Evolutionary conservation across 2,888 invertebrate genomes (phyloP).

Genomic region (Bellardia pandia): DNA sequence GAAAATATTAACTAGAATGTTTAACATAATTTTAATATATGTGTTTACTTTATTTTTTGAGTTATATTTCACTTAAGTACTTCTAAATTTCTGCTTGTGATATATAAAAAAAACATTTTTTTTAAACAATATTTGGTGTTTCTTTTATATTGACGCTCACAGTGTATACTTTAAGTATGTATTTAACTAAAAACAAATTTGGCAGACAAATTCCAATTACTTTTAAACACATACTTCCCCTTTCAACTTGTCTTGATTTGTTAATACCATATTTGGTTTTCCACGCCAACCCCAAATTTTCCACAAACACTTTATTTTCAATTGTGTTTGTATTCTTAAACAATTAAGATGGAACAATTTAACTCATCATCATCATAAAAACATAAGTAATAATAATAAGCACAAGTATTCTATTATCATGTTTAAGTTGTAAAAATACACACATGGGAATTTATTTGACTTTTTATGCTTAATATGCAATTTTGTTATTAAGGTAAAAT

Average conservation of each 20-base stretch:
- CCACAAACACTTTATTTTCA: constrained; percentile 51
- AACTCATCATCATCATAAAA: constrained; percentile 55
- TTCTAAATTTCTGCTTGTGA: too few relatives aligned
- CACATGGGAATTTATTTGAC: constrained; percentile 65
- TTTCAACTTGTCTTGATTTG: constrained; percentile 7
- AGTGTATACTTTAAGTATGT: too few relatives aligned
- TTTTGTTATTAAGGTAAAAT: constrained; percentile 54
- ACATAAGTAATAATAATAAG: constrained; percentile 34
- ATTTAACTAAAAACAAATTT: too few relatives aligned
- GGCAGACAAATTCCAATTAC: too few relatives aligned
- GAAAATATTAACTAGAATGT: too few relatives aligned
- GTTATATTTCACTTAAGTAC: too few relatives aligned
- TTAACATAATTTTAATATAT: too few relatives aligned
- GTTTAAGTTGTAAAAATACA: constrained; percentile 46
- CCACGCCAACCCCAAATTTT: background rate
- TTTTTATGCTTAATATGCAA: constrained; percentile 69
- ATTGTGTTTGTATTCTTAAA: constrained; percentile 62
- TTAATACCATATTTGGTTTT: constrained; percentile 36
- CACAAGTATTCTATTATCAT: constrained; percentile 37
- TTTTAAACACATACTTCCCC: constrained; percentile 14
- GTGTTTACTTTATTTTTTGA: too few relatives aligned
- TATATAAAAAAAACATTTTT: too few relatives aligned
- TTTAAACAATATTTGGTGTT: too few relatives aligned
- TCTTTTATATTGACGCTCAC: too few relatives aligned
- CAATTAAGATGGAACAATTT: constrained; percentile 57